Base-by-base conservation (phyloP, 2,888 invertebrate genomes). In the Hyposoter didymator region DNA sequence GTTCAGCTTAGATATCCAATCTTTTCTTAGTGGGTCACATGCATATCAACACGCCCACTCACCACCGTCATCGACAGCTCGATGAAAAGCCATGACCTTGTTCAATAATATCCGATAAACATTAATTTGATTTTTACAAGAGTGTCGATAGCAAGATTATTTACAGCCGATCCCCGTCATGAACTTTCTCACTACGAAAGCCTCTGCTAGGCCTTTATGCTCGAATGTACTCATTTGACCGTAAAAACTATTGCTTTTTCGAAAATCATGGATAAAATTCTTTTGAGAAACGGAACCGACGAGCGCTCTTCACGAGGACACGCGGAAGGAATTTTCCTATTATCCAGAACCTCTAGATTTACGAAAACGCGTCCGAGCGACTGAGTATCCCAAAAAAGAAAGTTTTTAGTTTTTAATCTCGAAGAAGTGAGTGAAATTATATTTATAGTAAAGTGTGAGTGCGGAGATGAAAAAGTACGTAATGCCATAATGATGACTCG, bases 391-490 rank as follows among this genome's bases (percentile, higher is more conserved):
- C n/a, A n/a, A n/a, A n/a, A n/a, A n/a, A n/a, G n/a, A n/a, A n/a
- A n/a, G n/a, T n/a, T n/a, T n/a, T n/a, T n/a, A n/a, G n/a, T n/a
- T n/a, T n/a, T n/a, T n/a, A n/a, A n/a, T n/a, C n/a, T n/a, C n/a
- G n/a, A 39, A 39, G 5, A 35, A 35, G 66, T 43, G n/a, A 28
- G 59, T 28, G 14, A 28, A 45, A 28, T 10, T 19, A 67, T 8
- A 67, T 45, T 22, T 22, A 70, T 39, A 14, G 47, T 43, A 72
- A 47, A 81, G 19, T 67, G 52, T 62, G 81, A 70, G 64, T 7
- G 10, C 62, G 69, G 70, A 43, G 78, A 72, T 45, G 73, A 83
- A 82, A 85, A 70, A 67, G 79, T 79, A 66, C 78, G 49, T 69
- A 12, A 45, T 45, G 6, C 80, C 49, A 70, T 72, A 81, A 78